Conservation (phyloP, 2,888 invertebrate species). For the Leptodirus hochenwartii region DNA sequence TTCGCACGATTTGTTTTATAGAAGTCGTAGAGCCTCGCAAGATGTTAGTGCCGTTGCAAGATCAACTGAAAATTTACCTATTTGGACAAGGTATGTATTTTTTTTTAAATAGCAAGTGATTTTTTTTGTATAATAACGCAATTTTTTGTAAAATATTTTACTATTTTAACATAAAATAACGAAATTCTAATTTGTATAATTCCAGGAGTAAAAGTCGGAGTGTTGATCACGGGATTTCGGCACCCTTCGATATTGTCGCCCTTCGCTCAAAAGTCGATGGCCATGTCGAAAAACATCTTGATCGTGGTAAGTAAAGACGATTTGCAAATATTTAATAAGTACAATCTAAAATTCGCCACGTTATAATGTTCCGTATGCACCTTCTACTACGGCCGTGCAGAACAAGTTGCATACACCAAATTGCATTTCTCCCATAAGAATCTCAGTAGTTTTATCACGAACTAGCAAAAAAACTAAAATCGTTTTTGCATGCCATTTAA, state of each 20-base stretch:
- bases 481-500: no score
- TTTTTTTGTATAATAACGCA: slow-evolving; percentile 5
- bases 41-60: slow-evolving; percentile 41
- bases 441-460: no score
- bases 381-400: no score
- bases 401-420: no score
- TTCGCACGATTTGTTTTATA: slow-evolving; percentile 22
- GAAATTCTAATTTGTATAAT: slow-evolving; percentile 4
- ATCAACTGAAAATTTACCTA: slow-evolving; percentile 22
- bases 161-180: not conserved
- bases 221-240: slow-evolving; percentile 75
- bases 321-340: no score
- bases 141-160: not conserved
- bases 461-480: no score
- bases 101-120: not conserved
- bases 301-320: slow-evolving; percentile 30
- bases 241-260: slow-evolving; percentile 72
- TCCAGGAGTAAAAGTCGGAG: slow-evolving; percentile 82
- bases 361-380: no score
- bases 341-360: no score
- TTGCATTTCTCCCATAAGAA: no score
- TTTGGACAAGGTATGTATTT: slow-evolving; percentile 22
- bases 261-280: slow-evolving; percentile 76
- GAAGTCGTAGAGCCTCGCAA: slow-evolving; percentile 78
- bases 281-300: slow-evolving; percentile 58